phyloP scores from a whole-genome alignment of 2,888 invertebrate species.

The Thelaira solivaga region DNA sequence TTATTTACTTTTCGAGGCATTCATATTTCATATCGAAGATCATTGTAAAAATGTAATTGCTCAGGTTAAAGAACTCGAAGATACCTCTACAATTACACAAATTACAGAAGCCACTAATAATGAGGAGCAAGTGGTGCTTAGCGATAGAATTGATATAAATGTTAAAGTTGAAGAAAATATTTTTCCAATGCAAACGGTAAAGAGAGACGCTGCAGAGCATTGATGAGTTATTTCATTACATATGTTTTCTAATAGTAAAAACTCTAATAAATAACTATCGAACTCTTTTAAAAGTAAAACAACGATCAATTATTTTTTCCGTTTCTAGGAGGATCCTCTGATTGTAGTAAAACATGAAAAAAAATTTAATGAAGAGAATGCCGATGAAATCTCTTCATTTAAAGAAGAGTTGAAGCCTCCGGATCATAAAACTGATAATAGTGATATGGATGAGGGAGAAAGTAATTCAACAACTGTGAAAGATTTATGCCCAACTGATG shows the following conservation, averaged over 20 bases:
- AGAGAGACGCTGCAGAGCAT: too few relatives aligned
- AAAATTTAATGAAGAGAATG: constrained; percentile 4
- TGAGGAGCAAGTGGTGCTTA: not conserved
- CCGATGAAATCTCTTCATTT: not conserved
- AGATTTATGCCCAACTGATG: not conserved
- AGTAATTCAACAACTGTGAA: not conserved
- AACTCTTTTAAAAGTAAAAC: too few relatives aligned
- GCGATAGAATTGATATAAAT: not conserved
- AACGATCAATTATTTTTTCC: too few relatives aligned
- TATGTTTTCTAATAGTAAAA: too few relatives aligned
- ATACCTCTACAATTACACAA: not conserved
- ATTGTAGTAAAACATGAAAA: constrained; percentile 38
- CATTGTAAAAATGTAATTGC: constrained; percentile 26
- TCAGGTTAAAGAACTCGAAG: too few relatives aligned
- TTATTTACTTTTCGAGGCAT: constrained; percentile 52
- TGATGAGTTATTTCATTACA: too few relatives aligned
- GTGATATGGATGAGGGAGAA: not conserved
- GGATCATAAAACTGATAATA: not conserved
- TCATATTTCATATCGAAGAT: constrained; percentile 53
- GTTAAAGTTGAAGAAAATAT: constrained; percentile 10
- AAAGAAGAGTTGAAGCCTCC: not conserved
- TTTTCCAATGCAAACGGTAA: constrained; percentile 1
- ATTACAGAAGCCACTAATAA: not conserved
- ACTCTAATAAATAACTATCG: too few relatives aligned
- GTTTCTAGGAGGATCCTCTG: constrained; percentile 38